These are phyloP conservation scores for Ptychodera flava DNA, from an alignment of 35 echinoderm and acorn worm species.

Conservation along the genomic window DNA sequence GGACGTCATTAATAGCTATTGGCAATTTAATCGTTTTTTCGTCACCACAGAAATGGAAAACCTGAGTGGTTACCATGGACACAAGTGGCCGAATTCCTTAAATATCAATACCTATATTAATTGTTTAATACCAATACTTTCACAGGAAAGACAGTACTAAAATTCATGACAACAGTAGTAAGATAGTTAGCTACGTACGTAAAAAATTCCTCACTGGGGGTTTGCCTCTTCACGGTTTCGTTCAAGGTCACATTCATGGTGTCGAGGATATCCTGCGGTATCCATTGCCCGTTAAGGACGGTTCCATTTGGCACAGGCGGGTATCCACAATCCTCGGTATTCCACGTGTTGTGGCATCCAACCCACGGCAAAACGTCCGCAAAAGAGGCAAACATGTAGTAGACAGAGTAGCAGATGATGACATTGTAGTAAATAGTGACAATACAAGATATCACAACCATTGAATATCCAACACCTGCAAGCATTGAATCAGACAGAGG, in stretches of 20 bases:
- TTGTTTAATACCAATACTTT: too few relatives aligned
- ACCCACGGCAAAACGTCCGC: constrained; percentile 35
- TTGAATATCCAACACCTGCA: constrained; percentile 77
- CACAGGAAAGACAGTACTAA: too few relatives aligned
- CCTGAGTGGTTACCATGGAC: too few relatives aligned
- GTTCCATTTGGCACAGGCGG: neutral
- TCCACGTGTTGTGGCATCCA: constrained; percentile 38
- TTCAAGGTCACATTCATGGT: neutral
- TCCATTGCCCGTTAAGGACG: neutral
- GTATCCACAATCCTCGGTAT: constrained; percentile 25
- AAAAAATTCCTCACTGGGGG: neutral
- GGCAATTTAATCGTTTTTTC: too few relatives aligned
- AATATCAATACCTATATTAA: too few relatives aligned
- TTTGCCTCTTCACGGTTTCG: neutral
- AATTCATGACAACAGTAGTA: too few relatives aligned
- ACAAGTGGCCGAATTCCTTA: too few relatives aligned
- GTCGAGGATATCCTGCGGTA: neutral
- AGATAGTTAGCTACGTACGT: neutral
- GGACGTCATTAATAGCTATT: too few relatives aligned
- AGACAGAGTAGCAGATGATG: constrained; percentile 85
- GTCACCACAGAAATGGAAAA: too few relatives aligned
- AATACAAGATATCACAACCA: constrained; percentile 74
- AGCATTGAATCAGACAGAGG: too few relatives aligned
- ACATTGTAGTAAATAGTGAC: constrained; percentile 95
- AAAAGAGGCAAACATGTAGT: constrained; percentile 72